phyloP scores from a whole-genome alignment of 2,888 invertebrate genomes.

The Chironomus riparius region DNA sequence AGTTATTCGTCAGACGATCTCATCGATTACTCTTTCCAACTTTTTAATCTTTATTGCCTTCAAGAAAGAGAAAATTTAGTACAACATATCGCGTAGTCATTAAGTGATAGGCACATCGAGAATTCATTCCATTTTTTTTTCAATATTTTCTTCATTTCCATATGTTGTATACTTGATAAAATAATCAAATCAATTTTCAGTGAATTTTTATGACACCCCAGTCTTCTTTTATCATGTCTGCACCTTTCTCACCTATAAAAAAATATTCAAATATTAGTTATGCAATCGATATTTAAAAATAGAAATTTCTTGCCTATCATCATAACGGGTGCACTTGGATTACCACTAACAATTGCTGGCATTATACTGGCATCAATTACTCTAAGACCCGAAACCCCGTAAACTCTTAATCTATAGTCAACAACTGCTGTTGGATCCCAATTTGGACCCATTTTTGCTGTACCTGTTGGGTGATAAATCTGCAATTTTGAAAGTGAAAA shows the following conservation, averaged over 20 bases:
- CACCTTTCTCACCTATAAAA: conserved; percentile 59
- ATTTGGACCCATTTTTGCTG: conserved; percentile 78
- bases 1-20: not conserved
- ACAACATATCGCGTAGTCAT: not conserved
- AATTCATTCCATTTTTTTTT: not conserved
- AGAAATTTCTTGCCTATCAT: conserved; percentile 57
- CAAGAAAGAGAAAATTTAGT: not conserved
- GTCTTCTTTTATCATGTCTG: conserved; percentile 82
- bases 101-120: conserved; percentile 16
- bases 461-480: conserved; percentile 77
- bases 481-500: not conserved
- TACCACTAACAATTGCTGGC: conserved; percentile 81
- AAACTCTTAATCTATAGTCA: conserved; percentile 64
- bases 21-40: not conserved
- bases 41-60: not conserved
- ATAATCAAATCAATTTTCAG: not conserved
- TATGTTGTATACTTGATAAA: not conserved
- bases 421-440: conserved; percentile 70
- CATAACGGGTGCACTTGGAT: conserved; percentile 80
- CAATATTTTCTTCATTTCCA: too few species aligned
- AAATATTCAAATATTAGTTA: not conserved
- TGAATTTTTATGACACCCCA: conserved; percentile 47
- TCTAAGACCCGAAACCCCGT: conserved; percentile 66
- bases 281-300: not conserved
- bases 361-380: conserved; percentile 81